These are phyloP conservation scores for Venusia cambrica DNA, from an alignment of 2,888 invertebrate species.

Conservation along the genomic window DNA sequence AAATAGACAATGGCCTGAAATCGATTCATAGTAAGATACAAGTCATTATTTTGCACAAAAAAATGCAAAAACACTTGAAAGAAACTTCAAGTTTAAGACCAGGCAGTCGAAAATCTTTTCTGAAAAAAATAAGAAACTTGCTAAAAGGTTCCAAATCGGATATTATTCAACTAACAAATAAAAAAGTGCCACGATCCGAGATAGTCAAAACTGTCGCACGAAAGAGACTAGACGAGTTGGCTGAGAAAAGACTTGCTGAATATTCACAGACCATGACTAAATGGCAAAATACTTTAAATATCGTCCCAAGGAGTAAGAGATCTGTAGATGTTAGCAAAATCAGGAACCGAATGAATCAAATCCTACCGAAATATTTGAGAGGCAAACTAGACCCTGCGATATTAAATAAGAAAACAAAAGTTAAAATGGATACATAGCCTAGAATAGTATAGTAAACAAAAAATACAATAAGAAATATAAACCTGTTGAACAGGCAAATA, in stretches of 20 bases:
- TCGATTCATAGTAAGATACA: conserved; percentile 38
- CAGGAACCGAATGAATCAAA: conserved; percentile 49
- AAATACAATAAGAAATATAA: no score
- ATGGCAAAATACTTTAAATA: conserved; percentile 53
- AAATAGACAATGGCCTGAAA: conserved; percentile 37
- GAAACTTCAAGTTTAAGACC: neutral
- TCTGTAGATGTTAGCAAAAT: conserved; percentile 31
- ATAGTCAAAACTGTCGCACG: conserved; percentile 44
- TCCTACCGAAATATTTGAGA: conserved; percentile 56
- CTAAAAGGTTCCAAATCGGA: conserved; percentile 49
- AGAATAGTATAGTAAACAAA: no score
- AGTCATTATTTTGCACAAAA: conserved; percentile 25
- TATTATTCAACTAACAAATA: conserved; percentile 40
- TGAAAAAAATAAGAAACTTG: conserved; percentile 48
- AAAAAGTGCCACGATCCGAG: conserved; percentile 43
- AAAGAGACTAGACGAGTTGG: conserved; percentile 42
- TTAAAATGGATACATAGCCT: no score
- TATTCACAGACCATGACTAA: conserved; percentile 48
- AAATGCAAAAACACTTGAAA: no score
- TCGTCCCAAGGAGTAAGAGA: conserved; percentile 42
- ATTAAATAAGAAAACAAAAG: conserved; percentile 21
- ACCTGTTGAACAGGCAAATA: no score
- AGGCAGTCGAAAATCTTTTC: conserved; percentile 43
- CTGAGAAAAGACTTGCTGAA: conserved; percentile 39
- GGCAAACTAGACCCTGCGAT: conserved; percentile 50